Evolutionary conservation across 1,140 invertebrate species (phyloP).

Genomic region (Hydropsyche tenuis): DNA sequence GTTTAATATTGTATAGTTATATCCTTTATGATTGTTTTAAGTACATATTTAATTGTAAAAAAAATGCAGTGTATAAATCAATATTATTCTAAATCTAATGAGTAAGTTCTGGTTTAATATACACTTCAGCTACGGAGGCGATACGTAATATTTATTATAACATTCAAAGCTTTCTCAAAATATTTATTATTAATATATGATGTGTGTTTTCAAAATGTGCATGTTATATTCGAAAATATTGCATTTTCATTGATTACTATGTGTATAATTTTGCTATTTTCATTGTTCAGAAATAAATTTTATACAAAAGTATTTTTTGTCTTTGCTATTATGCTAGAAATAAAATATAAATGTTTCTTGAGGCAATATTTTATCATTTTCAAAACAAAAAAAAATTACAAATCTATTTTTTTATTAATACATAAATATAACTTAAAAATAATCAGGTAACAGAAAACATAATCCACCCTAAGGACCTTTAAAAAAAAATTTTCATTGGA

Average conservation of each 20-base stretch:
- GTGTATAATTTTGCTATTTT: conserved; percentile 25
- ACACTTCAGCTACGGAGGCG: too few relatives aligned
- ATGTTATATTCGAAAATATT: neutral
- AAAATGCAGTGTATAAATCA: too few relatives aligned
- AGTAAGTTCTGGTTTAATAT: too few relatives aligned
- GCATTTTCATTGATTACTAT: neutral
- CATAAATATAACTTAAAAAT: neutral
- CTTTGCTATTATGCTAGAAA: too few relatives aligned
- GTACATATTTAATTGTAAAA: too few relatives aligned
- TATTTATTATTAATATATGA: conserved; percentile 10
- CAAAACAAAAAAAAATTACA: neutral
- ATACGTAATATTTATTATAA: neutral
- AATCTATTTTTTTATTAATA: neutral
- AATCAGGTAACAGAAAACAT: too few relatives aligned
- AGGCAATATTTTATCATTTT: too few relatives aligned
- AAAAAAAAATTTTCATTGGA: neutral
- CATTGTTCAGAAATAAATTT: conserved; percentile 18
- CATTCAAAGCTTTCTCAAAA: neutral
- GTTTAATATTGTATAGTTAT: too few relatives aligned
- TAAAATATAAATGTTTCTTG: neutral
- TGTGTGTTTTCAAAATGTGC: neutral
- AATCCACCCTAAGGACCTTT: neutral
- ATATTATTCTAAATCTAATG: too few relatives aligned
- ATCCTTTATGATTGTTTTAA: too few relatives aligned
- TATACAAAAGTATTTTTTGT: neutral